Percentiles rank a stretch among this genome's conserved stretches.
phyloP scores from a whole-genome alignment of 2,888 invertebrate genomes.

The Lapara coniferarum region DNA sequence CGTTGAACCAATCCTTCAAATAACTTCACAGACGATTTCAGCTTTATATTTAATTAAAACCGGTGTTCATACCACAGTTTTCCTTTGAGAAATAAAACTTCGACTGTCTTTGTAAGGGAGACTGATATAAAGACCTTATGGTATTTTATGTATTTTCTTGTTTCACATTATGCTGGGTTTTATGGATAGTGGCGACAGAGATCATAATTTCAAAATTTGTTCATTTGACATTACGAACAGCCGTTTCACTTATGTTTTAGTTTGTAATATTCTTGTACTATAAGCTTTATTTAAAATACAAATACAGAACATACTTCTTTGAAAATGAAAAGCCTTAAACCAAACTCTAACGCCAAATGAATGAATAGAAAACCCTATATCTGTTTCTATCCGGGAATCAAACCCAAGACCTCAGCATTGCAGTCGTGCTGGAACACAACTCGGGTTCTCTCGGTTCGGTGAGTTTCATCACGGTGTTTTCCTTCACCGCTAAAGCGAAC shows the following conservation, averaged over 20 bases:
- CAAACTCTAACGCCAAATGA: too few species aligned
- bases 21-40: constrained; percentile 35
- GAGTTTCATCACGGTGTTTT: too few species aligned
- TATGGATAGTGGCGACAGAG: constrained; percentile 2
- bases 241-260: not conserved
- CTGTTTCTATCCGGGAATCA: too few species aligned
- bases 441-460: too few species aligned
- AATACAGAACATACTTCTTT: too few species aligned
- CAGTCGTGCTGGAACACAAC: too few species aligned
- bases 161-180: constrained; percentile 11
- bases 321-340: too few species aligned
- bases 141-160: constrained; percentile 29
- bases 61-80: constrained; percentile 32
- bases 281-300: too few species aligned
- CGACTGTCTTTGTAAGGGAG: constrained; percentile 34
- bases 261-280: too few species aligned
- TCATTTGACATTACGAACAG: constrained; percentile 2
- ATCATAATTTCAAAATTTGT: not conserved
- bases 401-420: too few species aligned
- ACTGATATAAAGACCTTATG: constrained; percentile 39
- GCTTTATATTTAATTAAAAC: constrained; percentile 43
- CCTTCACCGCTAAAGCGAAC: too few species aligned
- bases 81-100: constrained; percentile 44
- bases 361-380: too few species aligned
- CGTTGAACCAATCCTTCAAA: constrained; percentile 42